Evolutionary conservation across 2,888 invertebrate genomes (phyloP), one percentile per base, ranked within the genome.

Genomic region (Camponotus fellah): DNA sequence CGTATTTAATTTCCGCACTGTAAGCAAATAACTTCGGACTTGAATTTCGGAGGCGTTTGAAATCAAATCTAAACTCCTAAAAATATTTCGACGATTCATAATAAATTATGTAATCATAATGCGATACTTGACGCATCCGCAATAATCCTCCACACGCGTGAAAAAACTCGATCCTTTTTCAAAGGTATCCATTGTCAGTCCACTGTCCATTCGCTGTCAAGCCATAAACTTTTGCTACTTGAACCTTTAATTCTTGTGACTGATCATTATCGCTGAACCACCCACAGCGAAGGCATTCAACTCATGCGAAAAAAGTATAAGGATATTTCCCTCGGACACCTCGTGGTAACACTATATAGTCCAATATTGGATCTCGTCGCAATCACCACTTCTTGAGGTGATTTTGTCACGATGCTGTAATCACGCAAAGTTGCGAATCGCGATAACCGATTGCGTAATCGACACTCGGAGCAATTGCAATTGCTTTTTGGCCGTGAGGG

Each of bases 1-100:
- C 46, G 79, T 21, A 17, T 80, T 60, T 62, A 12, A 80, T 80
- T 80, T 71, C 71, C 46, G 79, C 79, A 46, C 17, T 9, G 79
- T 72, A 80, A 80, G 79, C 79, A 62, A 71, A 80, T 80, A 80
- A 62, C 71, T 71, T 34, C 37, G 21, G 21, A 3, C 60, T 46
- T 46, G 60, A 79, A 60, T 62, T 34, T 17, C 43, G 46, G 12
- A 17, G 46, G 71, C 17, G 60, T 71, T n/a, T 37, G 46, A 49
- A 62, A 79, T 4, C 14, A 60, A 80, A 21, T 71, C 34, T 53
- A 40, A 58, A 49, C n/a, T 43, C 4, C 9, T 56, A 17, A 14
- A 40, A n/a, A n/a, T 53, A 17, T 26, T 40, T 26, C 14, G 43
- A 14, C 43, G 21, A 17, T 17, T 69, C 79, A n/a, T 71, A 71